phyloP scores from a whole-genome alignment of 2,888 invertebrate species.

The Agrochola lychnidis region DNA sequence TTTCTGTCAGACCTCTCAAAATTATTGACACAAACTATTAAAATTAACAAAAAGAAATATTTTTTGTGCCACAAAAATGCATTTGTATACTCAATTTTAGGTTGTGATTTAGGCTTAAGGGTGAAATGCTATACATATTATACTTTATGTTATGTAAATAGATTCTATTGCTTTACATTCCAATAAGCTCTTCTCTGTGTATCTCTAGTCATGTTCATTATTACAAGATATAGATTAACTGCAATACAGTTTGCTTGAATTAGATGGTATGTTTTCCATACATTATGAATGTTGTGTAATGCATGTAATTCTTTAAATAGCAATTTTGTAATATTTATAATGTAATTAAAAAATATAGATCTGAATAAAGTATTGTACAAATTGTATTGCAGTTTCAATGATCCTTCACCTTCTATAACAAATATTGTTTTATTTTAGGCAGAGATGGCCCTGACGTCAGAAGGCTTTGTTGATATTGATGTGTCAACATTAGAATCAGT shows the following conservation, averaged over 20 bases:
- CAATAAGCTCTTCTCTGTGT: constrained; percentile 61
- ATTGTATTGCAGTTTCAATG: constrained; percentile 91
- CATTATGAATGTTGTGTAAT: constrained; percentile 77
- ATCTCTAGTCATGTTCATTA: constrained; percentile 76
- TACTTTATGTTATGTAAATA: constrained; percentile 58
- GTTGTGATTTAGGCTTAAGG: constrained; percentile 85
- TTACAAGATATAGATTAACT: constrained; percentile 76
- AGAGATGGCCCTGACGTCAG: constrained; percentile 98
- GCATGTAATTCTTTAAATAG: constrained; percentile 79
- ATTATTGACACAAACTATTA: constrained; percentile 12
- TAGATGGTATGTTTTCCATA: constrained; percentile 70
- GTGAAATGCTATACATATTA: constrained; percentile 62
- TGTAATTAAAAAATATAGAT: constrained; percentile 74
- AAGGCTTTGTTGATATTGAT: constrained; percentile 99
- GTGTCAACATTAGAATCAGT: constrained; percentile 97
- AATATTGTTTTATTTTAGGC: constrained; percentile 92
- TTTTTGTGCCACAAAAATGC: constrained; percentile 72
- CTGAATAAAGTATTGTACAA: constrained; percentile 86
- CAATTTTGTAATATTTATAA: constrained; percentile 78
- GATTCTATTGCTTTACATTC: constrained; percentile 67
- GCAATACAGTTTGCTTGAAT: constrained; percentile 88
- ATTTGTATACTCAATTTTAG: constrained; percentile 80
- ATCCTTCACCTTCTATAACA: constrained; percentile 74
- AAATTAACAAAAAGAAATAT: constrained; percentile 63
- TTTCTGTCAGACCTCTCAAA: neutral